Percentiles rank a stretch among this genome's conserved stretches.
These are phyloP conservation scores for Polypedilum pembai DNA, from an alignment of 1,140 invertebrate genomes.

Conservation along the genomic window DNA sequence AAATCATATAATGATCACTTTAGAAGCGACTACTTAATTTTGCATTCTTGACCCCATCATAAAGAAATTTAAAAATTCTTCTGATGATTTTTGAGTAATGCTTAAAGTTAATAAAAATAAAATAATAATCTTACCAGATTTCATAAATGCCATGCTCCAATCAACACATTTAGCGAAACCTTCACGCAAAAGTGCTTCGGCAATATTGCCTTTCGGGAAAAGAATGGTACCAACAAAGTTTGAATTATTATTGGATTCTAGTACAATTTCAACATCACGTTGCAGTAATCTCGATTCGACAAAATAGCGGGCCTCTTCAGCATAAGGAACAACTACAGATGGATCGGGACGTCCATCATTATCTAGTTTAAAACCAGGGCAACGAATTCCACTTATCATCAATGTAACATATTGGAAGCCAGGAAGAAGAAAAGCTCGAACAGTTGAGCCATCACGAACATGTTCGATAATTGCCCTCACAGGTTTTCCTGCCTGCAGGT, in stretches of 20 bases:
- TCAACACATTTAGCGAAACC: slow-evolving; percentile 96
- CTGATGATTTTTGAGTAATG: slow-evolving; percentile 22
- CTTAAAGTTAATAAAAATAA: background rate
- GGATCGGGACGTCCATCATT: slow-evolving; percentile 58
- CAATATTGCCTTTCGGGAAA: slow-evolving; percentile 91
- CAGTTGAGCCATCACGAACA: slow-evolving; percentile 92
- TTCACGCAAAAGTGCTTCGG: slow-evolving; percentile 80
- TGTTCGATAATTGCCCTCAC: slow-evolving; percentile 87
- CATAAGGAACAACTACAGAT: slow-evolving; percentile 42
- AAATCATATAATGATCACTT: slow-evolving; percentile 29
- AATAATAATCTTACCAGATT: slow-evolving; percentile 48
- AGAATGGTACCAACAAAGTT: slow-evolving; percentile 92
- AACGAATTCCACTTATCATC: slow-evolving; percentile 89
- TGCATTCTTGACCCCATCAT: slow-evolving; percentile 30
- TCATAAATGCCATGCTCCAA: slow-evolving; percentile 88
- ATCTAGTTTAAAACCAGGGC: slow-evolving; percentile 67
- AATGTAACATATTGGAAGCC: slow-evolving; percentile 80
- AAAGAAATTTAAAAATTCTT: background rate
- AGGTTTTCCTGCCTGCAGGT: slow-evolving; percentile 69
- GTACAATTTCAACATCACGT: slow-evolving; percentile 82
- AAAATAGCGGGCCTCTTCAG: slow-evolving; percentile 65
- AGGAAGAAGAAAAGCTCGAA: slow-evolving; percentile 81
- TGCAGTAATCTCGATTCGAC: slow-evolving; percentile 87
- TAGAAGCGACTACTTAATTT: slow-evolving; percentile 32
- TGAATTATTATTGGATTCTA: slow-evolving; percentile 87